Percentiles rank a stretch among this genome's conserved stretches.
Evolutionary conservation across 2,888 invertebrate species (phyloP).

Genomic region (Agrotis clavis): DNA sequence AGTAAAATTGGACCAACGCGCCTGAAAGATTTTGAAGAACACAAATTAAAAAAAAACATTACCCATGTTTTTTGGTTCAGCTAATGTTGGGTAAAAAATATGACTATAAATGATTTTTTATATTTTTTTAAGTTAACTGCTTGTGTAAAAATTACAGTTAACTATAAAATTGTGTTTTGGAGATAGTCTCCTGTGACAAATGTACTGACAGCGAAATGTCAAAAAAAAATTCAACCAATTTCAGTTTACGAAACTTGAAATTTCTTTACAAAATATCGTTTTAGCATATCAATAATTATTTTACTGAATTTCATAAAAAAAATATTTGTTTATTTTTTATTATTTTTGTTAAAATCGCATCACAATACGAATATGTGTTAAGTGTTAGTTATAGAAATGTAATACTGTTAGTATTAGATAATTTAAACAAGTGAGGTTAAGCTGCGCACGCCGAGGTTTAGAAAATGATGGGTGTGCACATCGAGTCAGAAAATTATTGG

Average conservation of each 20-base stretch:
- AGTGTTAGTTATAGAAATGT: slow-evolving; percentile 55
- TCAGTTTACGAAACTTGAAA: background rate
- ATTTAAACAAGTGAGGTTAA: slow-evolving; percentile 33
- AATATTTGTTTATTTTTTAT: too few species aligned
- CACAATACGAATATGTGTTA: slow-evolving; percentile 12
- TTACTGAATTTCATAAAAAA: background rate
- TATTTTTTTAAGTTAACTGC: too few species aligned
- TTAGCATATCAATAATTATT: slow-evolving; percentile 17
- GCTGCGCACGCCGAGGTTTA: slow-evolving; percentile 20
- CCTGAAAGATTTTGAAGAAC: too few species aligned
- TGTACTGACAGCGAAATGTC: background rate
- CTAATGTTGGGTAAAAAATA: too few species aligned
- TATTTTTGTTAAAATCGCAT: slow-evolving; percentile 21
- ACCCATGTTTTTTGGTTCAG: too few species aligned
- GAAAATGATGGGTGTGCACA: slow-evolving; percentile 35
- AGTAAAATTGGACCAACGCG: too few species aligned
- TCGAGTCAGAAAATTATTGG: background rate
- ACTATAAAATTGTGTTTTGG: background rate
- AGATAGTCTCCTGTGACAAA: background rate
- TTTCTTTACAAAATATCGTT: slow-evolving; percentile 1
- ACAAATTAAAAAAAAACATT: too few species aligned
- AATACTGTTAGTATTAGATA: slow-evolving; percentile 48
- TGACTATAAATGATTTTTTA: too few species aligned
- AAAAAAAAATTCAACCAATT: background rate
- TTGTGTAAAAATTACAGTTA: too few species aligned